Evolutionary conservation across 23 tunicate species (phyloP).

Genomic region (Styela clava): DNA sequence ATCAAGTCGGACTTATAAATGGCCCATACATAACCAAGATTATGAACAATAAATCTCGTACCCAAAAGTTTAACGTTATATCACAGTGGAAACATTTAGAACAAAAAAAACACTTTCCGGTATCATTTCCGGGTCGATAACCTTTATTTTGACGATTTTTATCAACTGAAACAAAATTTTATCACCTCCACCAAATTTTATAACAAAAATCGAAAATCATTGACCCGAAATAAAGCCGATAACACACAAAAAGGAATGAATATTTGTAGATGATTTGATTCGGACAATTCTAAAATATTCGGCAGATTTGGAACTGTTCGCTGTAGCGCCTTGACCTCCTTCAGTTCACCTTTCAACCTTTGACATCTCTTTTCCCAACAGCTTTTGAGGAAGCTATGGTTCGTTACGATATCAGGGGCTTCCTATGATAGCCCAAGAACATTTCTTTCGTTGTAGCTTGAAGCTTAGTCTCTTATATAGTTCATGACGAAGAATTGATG

Average conservation of each 20-base stretch:
- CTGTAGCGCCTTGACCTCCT: not conserved
- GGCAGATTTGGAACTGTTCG: not conserved
- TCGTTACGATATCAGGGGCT: too few relatives aligned
- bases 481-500: not conserved
- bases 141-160: not conserved
- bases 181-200: too few relatives aligned
- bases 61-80: not conserved
- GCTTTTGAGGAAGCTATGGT: too few relatives aligned
- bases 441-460: too few relatives aligned
- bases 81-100: not conserved
- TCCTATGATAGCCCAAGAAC: too few relatives aligned
- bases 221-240: not conserved
- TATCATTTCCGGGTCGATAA: not conserved
- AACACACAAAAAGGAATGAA: not conserved
- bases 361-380: not conserved
- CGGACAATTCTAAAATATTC: not conserved
- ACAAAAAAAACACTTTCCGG: not conserved
- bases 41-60: too few relatives aligned
- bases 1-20: too few relatives aligned
- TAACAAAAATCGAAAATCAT: too few relatives aligned
- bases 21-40: too few relatives aligned
- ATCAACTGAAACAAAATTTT: not conserved
- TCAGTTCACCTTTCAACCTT: not conserved
- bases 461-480: not conserved
- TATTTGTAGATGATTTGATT: not conserved